Evolutionary conservation across 1,140 invertebrate genomes (phyloP).

Genomic region (Sitophilus oryzae): DNA sequence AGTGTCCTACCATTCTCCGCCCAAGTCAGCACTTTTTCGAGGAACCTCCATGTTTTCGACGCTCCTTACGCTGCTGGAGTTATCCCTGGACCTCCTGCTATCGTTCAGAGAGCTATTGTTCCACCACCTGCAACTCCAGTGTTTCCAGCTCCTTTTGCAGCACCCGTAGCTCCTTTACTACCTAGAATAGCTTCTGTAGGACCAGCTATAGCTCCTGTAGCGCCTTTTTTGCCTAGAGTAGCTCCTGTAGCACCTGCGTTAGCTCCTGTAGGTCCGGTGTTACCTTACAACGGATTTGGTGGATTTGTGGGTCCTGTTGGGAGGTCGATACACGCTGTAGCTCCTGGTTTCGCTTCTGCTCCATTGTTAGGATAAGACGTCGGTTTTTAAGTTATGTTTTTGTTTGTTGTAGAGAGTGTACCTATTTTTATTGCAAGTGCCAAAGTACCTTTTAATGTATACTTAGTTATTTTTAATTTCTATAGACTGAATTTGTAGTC

Average conservation of each 20-base stretch:
- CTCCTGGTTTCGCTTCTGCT: conserved; percentile 8
- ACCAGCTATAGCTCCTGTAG: conserved; percentile 1
- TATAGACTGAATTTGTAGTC: too few relatives aligned
- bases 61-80: conserved; percentile 32
- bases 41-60: conserved; percentile 27
- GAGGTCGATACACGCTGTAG: conserved; percentile 21
- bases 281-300: not conserved
- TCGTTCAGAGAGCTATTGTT: conserved; percentile 15
- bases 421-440: too few relatives aligned
- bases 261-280: not conserved
- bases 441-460: too few relatives aligned
- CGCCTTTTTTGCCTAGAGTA: not conserved
- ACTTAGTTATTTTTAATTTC: too few relatives aligned
- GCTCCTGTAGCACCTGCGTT: conserved; percentile 9
- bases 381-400: too few relatives aligned
- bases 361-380: conserved; percentile 23
- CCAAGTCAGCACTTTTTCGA: conserved; percentile 32
- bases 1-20: conserved; percentile 30
- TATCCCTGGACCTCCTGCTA: conserved; percentile 18
- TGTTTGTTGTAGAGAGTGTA: too few relatives aligned
- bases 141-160: conserved; percentile 7
- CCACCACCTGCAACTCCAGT: conserved; percentile 10
- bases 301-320: not conserved
- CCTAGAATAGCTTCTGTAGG: conserved; percentile 4
- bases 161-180: not conserved